Percentiles rank a stretch among this genome's conserved stretches.
Conservation (phyloP, 1,140 invertebrate species). For the Goniozus legneri region DNA sequence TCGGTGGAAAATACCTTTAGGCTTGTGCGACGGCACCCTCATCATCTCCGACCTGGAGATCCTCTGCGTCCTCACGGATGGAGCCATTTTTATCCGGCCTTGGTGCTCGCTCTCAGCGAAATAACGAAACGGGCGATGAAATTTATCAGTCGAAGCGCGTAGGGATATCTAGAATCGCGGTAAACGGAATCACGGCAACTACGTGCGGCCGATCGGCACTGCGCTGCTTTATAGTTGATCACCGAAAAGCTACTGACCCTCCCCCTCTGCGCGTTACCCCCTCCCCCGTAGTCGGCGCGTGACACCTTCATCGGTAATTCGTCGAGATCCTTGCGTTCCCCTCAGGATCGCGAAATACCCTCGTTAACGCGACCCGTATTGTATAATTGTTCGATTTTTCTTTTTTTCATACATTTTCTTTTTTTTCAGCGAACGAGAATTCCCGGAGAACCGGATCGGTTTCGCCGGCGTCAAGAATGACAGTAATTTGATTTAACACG, state of each 20-base stretch:
- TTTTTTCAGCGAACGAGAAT: too few species aligned
- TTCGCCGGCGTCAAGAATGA: too few species aligned
- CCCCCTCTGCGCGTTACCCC: slow-evolving; percentile 18
- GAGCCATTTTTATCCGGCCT: slow-evolving; percentile 5
- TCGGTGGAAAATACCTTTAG: too few species aligned
- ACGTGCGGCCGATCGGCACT: slow-evolving; percentile 17
- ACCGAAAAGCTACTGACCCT: slow-evolving; percentile 24
- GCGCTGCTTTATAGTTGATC: slow-evolving; percentile 29
- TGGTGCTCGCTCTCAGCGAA: not conserved
- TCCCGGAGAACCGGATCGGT: too few species aligned
- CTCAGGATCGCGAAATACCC: too few species aligned
- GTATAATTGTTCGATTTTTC: too few species aligned
- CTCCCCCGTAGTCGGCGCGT: too few species aligned
- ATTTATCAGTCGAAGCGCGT: slow-evolving; percentile 1
- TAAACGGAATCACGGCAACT: slow-evolving; percentile 16
- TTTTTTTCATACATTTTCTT: too few species aligned
- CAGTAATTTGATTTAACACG: too few species aligned
- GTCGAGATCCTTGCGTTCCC: too few species aligned
- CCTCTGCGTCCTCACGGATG: slow-evolving; percentile 15
- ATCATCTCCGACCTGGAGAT: slow-evolving; percentile 32
- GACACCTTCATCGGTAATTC: too few species aligned
- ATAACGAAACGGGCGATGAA: not conserved
- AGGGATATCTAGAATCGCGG: slow-evolving; percentile 4
- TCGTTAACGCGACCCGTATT: too few species aligned
- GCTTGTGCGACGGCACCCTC: slow-evolving; percentile 21